These are phyloP conservation scores for Brachionus rotundiformis DNA, from an alignment of 1,140 invertebrate species.

Conservation along the genomic window DNA sequence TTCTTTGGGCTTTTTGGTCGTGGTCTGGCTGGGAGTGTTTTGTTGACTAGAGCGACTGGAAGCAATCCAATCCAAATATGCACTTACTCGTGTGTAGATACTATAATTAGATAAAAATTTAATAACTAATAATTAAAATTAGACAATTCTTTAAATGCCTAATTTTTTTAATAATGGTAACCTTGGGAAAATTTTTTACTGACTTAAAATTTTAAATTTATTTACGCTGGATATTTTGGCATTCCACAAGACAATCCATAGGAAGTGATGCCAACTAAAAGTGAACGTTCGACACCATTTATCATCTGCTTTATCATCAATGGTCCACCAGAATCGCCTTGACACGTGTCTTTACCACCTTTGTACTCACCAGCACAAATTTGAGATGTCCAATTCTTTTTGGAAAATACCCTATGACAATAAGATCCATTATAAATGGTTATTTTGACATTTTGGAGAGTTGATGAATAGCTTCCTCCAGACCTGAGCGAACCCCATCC, in stretches of 20 bases:
- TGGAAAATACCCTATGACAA: background rate
- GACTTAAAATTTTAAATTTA: background rate
- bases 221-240: conserved; percentile 23
- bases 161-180: too few relatives aligned
- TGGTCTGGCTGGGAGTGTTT: background rate
- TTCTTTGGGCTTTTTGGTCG: background rate
- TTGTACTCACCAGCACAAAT: conserved; percentile 46
- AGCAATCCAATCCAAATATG: conserved; percentile 20
- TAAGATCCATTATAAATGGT: background rate
- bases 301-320: background rate
- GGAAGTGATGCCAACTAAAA: conserved; percentile 17
- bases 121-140: too few relatives aligned
- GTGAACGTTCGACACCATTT: background rate
- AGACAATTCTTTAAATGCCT: too few relatives aligned
- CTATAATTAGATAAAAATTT: conserved; percentile 10
- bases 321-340: conserved; percentile 67
- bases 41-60: background rate
- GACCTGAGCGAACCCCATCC: conserved; percentile 21
- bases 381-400: conserved; percentile 39
- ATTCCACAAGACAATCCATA: conserved; percentile 7
- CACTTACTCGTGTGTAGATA: conserved; percentile 16
- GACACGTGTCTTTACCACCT: conserved; percentile 44
- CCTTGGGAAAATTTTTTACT: too few relatives aligned
- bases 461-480: background rate
- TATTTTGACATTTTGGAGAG: conserved; percentile 39